phyloP scores from a whole-genome alignment of 2,113 vertebrate species.

The Polypterus bichir region DNA sequence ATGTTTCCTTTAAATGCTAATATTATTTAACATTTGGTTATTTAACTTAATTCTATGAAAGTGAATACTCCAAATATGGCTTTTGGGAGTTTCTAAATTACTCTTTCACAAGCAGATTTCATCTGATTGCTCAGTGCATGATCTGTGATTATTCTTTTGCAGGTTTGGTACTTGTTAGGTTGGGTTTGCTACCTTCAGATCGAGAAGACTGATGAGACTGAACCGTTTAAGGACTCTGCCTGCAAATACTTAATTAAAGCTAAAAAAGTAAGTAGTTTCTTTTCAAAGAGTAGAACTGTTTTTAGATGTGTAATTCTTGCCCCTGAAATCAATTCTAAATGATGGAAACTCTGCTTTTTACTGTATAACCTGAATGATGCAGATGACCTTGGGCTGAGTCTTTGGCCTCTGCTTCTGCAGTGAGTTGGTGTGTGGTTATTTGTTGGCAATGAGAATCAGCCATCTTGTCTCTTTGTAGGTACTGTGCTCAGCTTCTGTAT shows the following conservation, averaged over 20 bases:
- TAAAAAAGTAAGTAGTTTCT: slow-evolving; percentile 43
- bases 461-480: too few relatives aligned
- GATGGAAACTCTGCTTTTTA: too few relatives aligned
- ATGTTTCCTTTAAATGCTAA: not conserved
- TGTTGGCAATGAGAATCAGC: too few relatives aligned
- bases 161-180: slow-evolving; percentile 60
- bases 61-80: not conserved
- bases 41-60: slow-evolving; percentile 1
- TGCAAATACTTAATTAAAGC: slow-evolving; percentile 47
- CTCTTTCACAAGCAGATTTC: slow-evolving; percentile 20
- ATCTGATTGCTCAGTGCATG: slow-evolving; percentile 25
- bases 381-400: too few relatives aligned
- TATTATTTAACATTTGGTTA: not conserved
- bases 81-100: slow-evolving; percentile 23
- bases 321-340: too few relatives aligned
- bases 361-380: too few relatives aligned
- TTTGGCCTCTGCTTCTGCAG: too few relatives aligned
- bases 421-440: too few relatives aligned
- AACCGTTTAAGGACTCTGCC: slow-evolving; percentile 41
- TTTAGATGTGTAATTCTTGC: too few relatives aligned
- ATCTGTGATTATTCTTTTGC: slow-evolving; percentile 32
- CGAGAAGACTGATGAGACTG: slow-evolving; percentile 39
- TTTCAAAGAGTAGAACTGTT: too few relatives aligned
- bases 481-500: too few relatives aligned
- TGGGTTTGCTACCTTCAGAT: slow-evolving; percentile 54